Conservation (phyloP, 1,140 invertebrate genomes). For the Drosophila nannoptera region DNA sequence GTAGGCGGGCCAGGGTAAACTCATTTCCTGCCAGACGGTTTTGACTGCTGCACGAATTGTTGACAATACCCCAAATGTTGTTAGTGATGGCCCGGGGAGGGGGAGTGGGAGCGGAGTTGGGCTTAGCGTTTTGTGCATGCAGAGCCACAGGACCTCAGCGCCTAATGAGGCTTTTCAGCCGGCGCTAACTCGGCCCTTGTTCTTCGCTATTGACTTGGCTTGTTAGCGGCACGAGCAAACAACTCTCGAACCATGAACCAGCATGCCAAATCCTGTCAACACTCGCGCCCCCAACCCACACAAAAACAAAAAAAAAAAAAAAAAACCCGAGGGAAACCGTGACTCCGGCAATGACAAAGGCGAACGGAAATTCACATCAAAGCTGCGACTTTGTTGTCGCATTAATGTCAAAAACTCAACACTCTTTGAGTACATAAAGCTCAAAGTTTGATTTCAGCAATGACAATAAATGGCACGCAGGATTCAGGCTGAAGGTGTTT, state of each 20-base stretch:
- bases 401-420: conserved; percentile 8
- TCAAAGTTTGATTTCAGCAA: too few species aligned
- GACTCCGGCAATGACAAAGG: not conserved
- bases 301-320: too few species aligned
- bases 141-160: conserved; percentile 21
- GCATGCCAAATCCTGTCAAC: conserved; percentile 31
- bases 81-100: not conserved
- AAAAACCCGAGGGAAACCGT: not conserved
- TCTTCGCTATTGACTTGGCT: conserved; percentile 57
- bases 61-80: conserved; percentile 55
- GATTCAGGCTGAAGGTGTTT: too few species aligned
- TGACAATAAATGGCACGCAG: too few species aligned
- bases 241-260: conserved; percentile 7
- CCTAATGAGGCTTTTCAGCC: conserved; percentile 58
- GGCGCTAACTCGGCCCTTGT: conserved; percentile 19
- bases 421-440: not conserved
- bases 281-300: not conserved
- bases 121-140: conserved; percentile 44
- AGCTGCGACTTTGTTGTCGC: not conserved
- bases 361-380: conserved; percentile 15
- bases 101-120: not conserved
- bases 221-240: conserved; percentile 50
- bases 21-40: conserved; percentile 70
- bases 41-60: conserved; percentile 69
- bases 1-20: conserved; percentile 58